Conservation (phyloP, 2,113 vertebrate species). For the Lipotes vexillifer region DNA sequence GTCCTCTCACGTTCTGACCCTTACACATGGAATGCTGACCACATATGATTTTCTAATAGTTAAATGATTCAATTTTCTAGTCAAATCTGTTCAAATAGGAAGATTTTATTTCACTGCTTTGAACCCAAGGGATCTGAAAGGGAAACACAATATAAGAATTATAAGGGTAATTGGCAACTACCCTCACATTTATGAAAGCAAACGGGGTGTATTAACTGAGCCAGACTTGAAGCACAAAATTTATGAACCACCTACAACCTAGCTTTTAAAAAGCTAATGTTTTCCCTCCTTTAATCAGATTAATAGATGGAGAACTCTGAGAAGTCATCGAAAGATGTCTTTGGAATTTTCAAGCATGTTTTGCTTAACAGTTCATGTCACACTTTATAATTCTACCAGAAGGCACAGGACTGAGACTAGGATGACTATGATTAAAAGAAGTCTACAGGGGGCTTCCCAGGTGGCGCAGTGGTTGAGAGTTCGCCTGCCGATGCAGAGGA, state of each 20-base stretch:
- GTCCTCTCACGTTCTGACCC: neutral
- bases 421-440: neutral
- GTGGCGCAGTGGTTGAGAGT: too few species aligned
- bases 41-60: neutral
- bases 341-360: conserved; percentile 44
- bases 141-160: neutral
- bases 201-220: neutral
- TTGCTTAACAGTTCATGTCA: conserved; percentile 56
- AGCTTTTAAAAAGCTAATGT: conserved; percentile 51
- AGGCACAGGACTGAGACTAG: neutral
- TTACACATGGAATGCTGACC: neutral
- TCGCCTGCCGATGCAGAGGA: too few species aligned
- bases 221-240: conserved; percentile 11
- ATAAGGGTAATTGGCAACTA: neutral
- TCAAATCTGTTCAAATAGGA: neutral
- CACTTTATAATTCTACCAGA: conserved; percentile 35
- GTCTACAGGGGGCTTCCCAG: too few species aligned
- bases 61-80: neutral
- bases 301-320: conserved; percentile 61
- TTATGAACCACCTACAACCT: conserved; percentile 34
- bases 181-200: neutral
- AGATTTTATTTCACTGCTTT: neutral
- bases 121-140: neutral
- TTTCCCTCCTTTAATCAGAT: conserved; percentile 23
- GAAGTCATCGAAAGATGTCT: conserved; percentile 55